A percentile compares a stretch with the other conserved stretches of the same genome.
phyloP scores from a whole-genome alignment of 2,797 vertebrate species.

The Cossypha dichroa region DNA sequence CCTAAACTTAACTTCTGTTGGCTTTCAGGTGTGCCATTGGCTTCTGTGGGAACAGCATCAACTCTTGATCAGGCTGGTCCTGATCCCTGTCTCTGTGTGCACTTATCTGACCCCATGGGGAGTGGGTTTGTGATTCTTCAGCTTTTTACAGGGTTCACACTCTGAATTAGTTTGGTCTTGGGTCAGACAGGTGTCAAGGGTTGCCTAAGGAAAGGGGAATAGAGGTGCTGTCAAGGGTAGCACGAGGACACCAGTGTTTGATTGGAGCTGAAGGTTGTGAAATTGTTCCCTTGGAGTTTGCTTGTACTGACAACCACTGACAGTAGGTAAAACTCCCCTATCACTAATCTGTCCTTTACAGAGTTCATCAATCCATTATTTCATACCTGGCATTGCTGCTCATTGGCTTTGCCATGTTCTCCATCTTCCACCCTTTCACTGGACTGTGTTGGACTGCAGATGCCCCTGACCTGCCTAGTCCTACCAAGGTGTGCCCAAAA shows the following conservation, averaged over 20 bases:
- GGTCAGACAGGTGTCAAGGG: neutral
- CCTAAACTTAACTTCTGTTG: neutral
- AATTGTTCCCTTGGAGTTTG: neutral
- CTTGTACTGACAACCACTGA: neutral
- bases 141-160: neutral
- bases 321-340: fast-evolving
- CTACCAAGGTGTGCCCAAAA: fast-evolving
- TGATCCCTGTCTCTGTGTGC: neutral
- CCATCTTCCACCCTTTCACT: neutral
- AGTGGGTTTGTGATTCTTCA: neutral
- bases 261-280: neutral
- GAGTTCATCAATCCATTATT: neutral
- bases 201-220: neutral
- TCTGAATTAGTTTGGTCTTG: neutral
- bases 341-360: neutral
- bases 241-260: fast-evolving
- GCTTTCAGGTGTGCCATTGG: neutral
- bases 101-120: fast-evolving
- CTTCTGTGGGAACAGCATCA: neutral
- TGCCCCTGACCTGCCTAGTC: neutral
- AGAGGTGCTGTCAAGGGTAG: neutral
- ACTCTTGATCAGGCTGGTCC: neutral
- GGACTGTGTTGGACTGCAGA: neutral
- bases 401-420: neutral
- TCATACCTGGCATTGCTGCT: neutral